phyloP scores from a whole-genome alignment of 2,113 vertebrate species.

The Marmota flaviventris region DNA sequence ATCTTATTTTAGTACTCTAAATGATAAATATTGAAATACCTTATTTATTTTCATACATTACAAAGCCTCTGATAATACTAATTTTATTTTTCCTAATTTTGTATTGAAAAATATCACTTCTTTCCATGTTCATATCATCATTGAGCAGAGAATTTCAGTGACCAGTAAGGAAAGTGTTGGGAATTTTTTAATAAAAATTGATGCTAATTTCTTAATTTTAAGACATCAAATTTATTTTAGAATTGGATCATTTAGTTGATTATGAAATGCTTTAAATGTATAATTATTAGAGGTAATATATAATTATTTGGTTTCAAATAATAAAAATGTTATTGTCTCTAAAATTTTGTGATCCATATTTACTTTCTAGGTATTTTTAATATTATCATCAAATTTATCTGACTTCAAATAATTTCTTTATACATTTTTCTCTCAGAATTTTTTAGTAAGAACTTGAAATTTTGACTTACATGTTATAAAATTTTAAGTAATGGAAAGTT shows the following conservation, averaged over 20 bases:
- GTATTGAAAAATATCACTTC: conserved; percentile 79
- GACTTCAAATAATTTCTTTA: neutral
- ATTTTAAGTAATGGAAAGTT: neutral
- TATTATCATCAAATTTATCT: conserved; percentile 6
- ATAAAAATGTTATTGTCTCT: neutral
- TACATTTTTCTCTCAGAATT: neutral
- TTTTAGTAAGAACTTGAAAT: conserved; percentile 23
- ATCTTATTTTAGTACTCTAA: neutral
- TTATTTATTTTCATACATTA: conserved; percentile 76
- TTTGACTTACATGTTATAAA: neutral
- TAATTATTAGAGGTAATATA: neutral
- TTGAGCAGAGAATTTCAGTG: conserved; percentile 61
- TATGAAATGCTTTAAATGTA: neutral
- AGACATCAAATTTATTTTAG: conserved; percentile 30
- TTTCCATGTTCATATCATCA: conserved; percentile 79
- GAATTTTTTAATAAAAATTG: neutral
- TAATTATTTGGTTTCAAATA: neutral
- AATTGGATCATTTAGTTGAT: neutral
- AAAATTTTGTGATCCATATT: conserved; percentile 27
- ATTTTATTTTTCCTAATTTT: conserved; percentile 80
- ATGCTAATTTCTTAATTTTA: neutral
- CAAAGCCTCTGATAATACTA: conserved; percentile 63
- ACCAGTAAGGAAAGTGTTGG: neutral
- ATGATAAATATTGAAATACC: conserved; percentile 37
- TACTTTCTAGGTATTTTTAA: conserved; percentile 25